Percentiles rank a stretch among this genome's conserved stretches.
phyloP scores from a whole-genome alignment of 2,797 vertebrate genomes.

The Potorous gilbertii region DNA sequence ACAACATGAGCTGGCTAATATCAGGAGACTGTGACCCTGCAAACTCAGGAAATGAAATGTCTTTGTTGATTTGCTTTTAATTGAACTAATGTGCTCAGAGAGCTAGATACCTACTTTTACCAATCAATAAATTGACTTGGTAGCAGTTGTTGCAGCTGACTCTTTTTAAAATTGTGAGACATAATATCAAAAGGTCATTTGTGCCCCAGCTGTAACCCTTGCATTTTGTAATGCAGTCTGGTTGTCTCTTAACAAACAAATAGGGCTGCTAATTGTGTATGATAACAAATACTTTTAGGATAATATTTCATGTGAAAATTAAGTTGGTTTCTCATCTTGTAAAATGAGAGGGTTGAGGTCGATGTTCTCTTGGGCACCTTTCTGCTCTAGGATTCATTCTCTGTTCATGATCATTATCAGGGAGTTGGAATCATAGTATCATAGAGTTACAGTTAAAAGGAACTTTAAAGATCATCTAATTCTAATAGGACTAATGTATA shows the following conservation, averaged over 20 bases:
- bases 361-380: neutral
- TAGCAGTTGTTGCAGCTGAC: neutral
- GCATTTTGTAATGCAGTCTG: neutral
- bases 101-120: neutral
- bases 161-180: neutral
- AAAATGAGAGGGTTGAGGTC: neutral
- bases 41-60: neutral
- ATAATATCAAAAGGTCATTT: neutral
- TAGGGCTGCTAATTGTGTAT: neutral
- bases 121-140: neutral
- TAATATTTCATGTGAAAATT: neutral
- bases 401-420: neutral
- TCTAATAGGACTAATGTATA: neutral
- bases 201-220: neutral
- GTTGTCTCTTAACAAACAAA: neutral
- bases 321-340: neutral
- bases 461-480: neutral
- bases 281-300: neutral
- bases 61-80: neutral
- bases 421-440: neutral
- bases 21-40: neutral
- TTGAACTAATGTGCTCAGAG: neutral
- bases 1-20: neutral
- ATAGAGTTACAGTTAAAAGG: neutral
- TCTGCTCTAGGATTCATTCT: neutral